phyloP scores from a whole-genome alignment of 2,113 vertebrate species.

The Tauraco erythrolophus region DNA sequence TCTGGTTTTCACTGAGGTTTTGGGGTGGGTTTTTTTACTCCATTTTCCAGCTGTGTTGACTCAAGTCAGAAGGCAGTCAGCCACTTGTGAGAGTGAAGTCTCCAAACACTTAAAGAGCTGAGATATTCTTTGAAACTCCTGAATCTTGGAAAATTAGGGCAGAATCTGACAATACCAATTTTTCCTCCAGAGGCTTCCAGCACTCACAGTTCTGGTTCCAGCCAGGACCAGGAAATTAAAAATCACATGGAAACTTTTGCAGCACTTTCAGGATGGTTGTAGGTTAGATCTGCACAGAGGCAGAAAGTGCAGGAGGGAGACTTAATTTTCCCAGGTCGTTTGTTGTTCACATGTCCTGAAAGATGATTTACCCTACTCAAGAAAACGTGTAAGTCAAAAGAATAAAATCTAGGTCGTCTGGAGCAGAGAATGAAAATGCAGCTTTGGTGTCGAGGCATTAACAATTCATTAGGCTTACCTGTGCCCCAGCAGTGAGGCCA shows the following conservation, averaged over 20 bases:
- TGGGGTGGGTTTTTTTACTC: neutral
- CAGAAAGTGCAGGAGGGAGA: neutral
- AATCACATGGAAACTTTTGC: slow-evolving; percentile 16
- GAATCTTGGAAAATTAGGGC: slow-evolving; percentile 55
- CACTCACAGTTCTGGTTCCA: slow-evolving; percentile 15
- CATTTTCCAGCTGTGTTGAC: slow-evolving; percentile 61
- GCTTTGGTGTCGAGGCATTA: slow-evolving; percentile 1
- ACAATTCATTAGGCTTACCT: slow-evolving; percentile 41
- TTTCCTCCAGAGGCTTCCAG: slow-evolving; percentile 23
- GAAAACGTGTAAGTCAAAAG: neutral
- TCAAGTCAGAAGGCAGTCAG: slow-evolving; percentile 46
- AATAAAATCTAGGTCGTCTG: neutral
- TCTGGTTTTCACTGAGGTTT: slow-evolving; percentile 53
- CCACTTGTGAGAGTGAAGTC: slow-evolving; percentile 28
- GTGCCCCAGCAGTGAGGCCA: neutral
- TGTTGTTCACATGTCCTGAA: neutral
- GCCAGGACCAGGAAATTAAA: slow-evolving; percentile 59
- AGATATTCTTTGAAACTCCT: slow-evolving; percentile 41
- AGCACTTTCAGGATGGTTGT: neutral
- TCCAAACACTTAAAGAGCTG: slow-evolving; percentile 42
- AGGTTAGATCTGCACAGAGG: neutral
- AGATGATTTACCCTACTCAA: neutral
- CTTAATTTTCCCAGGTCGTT: neutral
- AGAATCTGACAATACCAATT: slow-evolving; percentile 60
- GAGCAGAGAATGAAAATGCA: neutral